Evolutionary conservation across 2,888 invertebrate genomes (phyloP).

Genomic region (Strigamia transsilvanica): DNA sequence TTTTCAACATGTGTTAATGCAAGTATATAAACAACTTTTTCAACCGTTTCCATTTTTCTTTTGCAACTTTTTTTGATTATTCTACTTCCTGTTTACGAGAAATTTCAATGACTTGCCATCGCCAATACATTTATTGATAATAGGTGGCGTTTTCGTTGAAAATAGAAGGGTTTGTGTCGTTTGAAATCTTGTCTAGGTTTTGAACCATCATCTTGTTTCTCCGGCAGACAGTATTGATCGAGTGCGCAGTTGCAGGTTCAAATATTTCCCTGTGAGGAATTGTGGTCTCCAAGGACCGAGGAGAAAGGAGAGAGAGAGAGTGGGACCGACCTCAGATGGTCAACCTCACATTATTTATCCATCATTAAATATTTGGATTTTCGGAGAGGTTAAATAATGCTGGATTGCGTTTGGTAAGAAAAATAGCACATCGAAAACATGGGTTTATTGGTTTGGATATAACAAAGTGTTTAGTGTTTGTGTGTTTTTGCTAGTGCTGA

Average conservation of each 20-base stretch:
- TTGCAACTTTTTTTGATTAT: neutral
- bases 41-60: no score
- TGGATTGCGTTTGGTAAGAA: no score
- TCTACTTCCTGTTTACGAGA: neutral
- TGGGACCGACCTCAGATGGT: neutral
- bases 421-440: no score
- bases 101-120: no score
- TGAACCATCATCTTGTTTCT: neutral
- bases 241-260: neutral
- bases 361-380: constrained; percentile 12
- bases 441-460: no score
- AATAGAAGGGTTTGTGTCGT: no score
- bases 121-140: no score
- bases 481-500: no score
- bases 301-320: neutral
- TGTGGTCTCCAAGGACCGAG: constrained; percentile 34
- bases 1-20: constrained; percentile 4
- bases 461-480: no score
- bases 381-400: neutral
- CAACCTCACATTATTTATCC: constrained; percentile 35
- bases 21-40: neutral
- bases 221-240: neutral
- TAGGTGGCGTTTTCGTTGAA: no score
- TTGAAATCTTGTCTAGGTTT: no score
- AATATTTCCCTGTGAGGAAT: neutral